phyloP scores from a whole-genome alignment of 2,888 invertebrate genomes.

The Tenthredo notha region DNA sequence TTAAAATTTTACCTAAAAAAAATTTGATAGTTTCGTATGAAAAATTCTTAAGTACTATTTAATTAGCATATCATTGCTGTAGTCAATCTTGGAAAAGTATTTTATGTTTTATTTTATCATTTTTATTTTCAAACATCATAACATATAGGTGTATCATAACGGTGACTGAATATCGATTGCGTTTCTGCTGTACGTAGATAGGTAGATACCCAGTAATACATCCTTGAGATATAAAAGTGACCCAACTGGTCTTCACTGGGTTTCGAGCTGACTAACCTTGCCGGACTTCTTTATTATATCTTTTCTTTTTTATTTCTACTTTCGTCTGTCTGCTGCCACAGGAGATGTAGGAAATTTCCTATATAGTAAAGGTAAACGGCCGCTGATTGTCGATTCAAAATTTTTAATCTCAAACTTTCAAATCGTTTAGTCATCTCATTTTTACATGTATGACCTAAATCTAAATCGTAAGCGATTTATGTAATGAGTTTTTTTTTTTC shows the following conservation, averaged over 20 bases:
- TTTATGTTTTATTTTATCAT: background rate
- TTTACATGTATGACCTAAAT: background rate
- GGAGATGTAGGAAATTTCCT: slow-evolving; percentile 38
- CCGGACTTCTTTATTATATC: slow-evolving; percentile 42
- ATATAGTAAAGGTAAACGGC: slow-evolving; percentile 26
- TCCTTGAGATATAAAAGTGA: slow-evolving; percentile 15
- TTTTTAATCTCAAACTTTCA: background rate
- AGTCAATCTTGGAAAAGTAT: background rate
- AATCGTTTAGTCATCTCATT: background rate
- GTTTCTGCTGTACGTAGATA: background rate
- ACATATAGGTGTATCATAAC: background rate
- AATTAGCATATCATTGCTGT: background rate
- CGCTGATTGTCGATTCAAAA: background rate
- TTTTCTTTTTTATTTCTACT: slow-evolving; percentile 7
- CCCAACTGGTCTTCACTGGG: slow-evolving; percentile 22
- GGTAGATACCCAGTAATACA: background rate
- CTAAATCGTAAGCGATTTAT: background rate
- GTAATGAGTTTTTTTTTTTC: background rate
- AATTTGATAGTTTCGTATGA: background rate
- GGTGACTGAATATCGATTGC: background rate
- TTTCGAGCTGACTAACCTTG: slow-evolving; percentile 43
- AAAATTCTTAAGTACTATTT: background rate
- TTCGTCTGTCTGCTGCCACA: background rate
- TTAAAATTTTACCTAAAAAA: background rate
- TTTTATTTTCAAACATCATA: too few relatives aligned